Evolutionary conservation across 2,888 invertebrate species (phyloP).

Genomic region (Caenorhabditis auriculariae): DNA sequence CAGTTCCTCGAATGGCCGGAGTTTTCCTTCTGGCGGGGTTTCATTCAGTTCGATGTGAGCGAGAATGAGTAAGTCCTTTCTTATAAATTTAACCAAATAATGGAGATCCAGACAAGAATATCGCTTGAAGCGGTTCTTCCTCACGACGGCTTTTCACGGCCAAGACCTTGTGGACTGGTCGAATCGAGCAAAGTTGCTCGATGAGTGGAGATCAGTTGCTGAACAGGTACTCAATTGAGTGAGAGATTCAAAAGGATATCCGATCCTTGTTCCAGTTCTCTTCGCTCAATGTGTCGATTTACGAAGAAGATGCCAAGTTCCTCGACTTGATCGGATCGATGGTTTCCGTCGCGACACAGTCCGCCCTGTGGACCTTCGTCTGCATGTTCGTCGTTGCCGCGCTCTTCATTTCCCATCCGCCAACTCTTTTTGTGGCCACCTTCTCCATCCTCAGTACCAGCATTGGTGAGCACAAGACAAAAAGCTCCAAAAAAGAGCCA

Average conservation of each 20-base stretch:
- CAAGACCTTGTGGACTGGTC: constrained; percentile 52
- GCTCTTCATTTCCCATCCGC: constrained; percentile 57
- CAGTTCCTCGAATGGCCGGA: constrained; percentile 62
- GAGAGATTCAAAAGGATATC: background rate
- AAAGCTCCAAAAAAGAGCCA: too few relatives aligned
- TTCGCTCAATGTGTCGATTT: constrained; percentile 51
- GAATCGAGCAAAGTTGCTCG: constrained; percentile 48
- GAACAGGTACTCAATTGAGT: constrained; percentile 28
- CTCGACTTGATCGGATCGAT: constrained; percentile 55
- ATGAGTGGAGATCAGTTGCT: constrained; percentile 54
- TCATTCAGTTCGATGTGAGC: constrained; percentile 40
- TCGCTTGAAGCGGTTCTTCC: constrained; percentile 50
- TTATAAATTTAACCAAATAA: background rate
- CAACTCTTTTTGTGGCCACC: constrained; percentile 56
- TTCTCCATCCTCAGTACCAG: constrained; percentile 58
- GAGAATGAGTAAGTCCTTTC: constrained; percentile 1
- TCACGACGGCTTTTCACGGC: constrained; percentile 58
- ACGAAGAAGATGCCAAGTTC: constrained; percentile 60
- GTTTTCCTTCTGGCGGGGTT: constrained; percentile 61
- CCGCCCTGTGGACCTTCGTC: constrained; percentile 55
- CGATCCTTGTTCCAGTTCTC: constrained; percentile 43
- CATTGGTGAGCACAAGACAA: constrained; percentile 31
- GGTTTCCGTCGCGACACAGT: constrained; percentile 53
- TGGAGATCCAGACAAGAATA: constrained; percentile 24
- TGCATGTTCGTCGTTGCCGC: constrained; percentile 59